phyloP scores from a whole-genome alignment of 2,113 vertebrate species.

The Istiophorus platypterus region DNA sequence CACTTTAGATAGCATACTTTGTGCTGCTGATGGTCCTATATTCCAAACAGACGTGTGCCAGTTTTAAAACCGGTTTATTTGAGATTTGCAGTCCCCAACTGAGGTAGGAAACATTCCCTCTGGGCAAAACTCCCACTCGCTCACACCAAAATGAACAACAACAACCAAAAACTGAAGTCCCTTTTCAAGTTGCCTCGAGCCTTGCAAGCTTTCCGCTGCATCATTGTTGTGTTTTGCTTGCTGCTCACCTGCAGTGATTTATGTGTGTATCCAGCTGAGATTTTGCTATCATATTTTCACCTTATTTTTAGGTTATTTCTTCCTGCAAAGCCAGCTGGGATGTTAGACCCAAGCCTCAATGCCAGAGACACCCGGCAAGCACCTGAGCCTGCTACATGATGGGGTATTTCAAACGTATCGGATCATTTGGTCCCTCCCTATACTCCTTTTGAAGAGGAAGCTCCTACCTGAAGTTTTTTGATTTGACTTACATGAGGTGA shows the following conservation, averaged over 20 bases:
- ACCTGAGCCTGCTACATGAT: conserved; percentile 27
- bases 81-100: conserved; percentile 67
- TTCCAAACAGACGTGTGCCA: conserved; percentile 76
- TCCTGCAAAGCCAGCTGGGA: conserved; percentile 22
- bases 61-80: conserved; percentile 77
- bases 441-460: conserved; percentile 28
- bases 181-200: conserved; percentile 65
- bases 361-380: conserved; percentile 31
- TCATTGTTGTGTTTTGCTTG: conserved; percentile 61
- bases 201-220: conserved; percentile 47
- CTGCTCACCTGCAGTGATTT: conserved; percentile 67
- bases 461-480: conserved; percentile 34
- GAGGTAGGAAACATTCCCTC: conserved; percentile 71
- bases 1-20: conserved; percentile 40
- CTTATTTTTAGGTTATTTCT: conserved; percentile 59
- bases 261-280: conserved; percentile 35
- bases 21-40: conserved; percentile 47
- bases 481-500: conserved; percentile 45
- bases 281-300: conserved; percentile 39
- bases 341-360: conserved; percentile 10
- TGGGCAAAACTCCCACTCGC: conserved; percentile 75
- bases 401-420: conserved; percentile 11
- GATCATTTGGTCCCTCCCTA: conserved; percentile 26
- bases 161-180: conserved; percentile 64
- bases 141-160: conserved; percentile 69